Conservation (phyloP, 2,888 invertebrate species). For the Molanna angustata region DNA sequence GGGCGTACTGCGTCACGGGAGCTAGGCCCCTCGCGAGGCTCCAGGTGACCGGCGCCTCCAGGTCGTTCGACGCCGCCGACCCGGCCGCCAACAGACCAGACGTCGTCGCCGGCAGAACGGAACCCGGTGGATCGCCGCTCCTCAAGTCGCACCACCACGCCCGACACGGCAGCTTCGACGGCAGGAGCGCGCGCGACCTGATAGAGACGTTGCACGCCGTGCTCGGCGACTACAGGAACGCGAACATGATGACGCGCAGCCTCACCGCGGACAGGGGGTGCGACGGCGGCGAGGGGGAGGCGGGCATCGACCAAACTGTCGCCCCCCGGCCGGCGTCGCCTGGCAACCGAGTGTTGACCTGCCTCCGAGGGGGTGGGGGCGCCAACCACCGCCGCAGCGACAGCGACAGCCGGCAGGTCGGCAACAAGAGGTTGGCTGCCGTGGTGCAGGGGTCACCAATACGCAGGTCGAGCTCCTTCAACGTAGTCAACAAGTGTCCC, state of each 20-base stretch:
- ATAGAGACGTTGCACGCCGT: conserved; percentile 45
- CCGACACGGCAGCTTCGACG: conserved; percentile 55
- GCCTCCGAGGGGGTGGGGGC: conserved; percentile 36
- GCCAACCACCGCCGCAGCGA: conserved; percentile 40
- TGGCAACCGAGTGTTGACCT: conserved; percentile 39
- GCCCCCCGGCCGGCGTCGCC: conserved; percentile 34
- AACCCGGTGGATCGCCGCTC: conserved; percentile 40
- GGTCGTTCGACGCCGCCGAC: conserved; percentile 44
- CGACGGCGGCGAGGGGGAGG: too few species aligned
- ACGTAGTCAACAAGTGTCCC: conserved; percentile 50
- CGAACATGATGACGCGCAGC: conserved; percentile 20
- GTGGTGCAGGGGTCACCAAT: conserved; percentile 50
- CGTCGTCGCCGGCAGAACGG: conserved; percentile 8
- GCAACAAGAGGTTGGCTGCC: conserved; percentile 21
- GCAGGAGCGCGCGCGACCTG: conserved; percentile 43
- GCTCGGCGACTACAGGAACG: conserved; percentile 30
- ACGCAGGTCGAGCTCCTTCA: conserved; percentile 67
- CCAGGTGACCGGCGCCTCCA: conserved; percentile 41
- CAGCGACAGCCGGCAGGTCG: conserved; percentile 39
- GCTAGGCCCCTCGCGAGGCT: conserved; percentile 41
- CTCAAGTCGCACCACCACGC: conserved; percentile 55
- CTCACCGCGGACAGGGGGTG: conserved; percentile 6
- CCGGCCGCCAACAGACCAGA: conserved; percentile 7
- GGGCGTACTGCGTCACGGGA: conserved; percentile 51
- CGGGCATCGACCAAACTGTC: conserved; percentile 52